A percentile compares a stretch with the other conserved stretches of the same genome.
phyloP scores from a whole-genome alignment of 2,113 vertebrate genomes.

The Stegostoma tigrinum region DNA sequence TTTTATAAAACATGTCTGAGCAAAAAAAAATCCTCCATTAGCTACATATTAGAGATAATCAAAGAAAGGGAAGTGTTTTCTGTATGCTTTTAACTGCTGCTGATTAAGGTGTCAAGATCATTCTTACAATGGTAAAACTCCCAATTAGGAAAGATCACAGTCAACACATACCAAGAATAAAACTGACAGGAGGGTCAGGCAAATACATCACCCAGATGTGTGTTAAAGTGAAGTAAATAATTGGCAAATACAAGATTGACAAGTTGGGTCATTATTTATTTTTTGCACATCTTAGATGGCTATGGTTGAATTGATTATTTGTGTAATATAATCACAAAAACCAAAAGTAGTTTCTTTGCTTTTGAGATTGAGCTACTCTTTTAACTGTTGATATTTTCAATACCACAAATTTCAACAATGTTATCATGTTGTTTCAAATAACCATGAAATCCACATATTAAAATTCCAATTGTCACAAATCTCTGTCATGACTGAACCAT shows the following conservation, averaged over 20 bases:
- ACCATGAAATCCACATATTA: not conserved
- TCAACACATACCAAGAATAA: not conserved
- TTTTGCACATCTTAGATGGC: not conserved
- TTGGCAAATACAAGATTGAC: not conserved
- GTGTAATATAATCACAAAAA: not conserved
- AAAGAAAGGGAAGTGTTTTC: not conserved
- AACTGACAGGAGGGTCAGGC: not conserved
- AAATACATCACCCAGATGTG: not conserved
- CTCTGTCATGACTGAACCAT: not conserved
- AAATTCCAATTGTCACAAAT: not conserved
- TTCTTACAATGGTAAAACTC: not conserved
- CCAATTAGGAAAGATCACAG: not conserved
- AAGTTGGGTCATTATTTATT: too few relatives aligned
- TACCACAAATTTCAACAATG: not conserved
- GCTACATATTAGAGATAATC: not conserved
- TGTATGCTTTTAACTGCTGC: not conserved
- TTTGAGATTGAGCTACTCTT: not conserved
- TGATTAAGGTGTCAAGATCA: not conserved
- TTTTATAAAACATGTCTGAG: not conserved
- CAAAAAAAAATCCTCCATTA: not conserved
- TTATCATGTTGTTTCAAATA: not conserved
- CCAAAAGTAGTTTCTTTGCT: not conserved
- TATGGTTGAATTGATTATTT: not conserved
- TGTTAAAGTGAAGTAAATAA: not conserved
- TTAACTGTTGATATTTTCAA: not conserved